Evolutionary conservation across 2,113 vertebrate species (phyloP).

Genomic region (Nannospalax galili): DNA sequence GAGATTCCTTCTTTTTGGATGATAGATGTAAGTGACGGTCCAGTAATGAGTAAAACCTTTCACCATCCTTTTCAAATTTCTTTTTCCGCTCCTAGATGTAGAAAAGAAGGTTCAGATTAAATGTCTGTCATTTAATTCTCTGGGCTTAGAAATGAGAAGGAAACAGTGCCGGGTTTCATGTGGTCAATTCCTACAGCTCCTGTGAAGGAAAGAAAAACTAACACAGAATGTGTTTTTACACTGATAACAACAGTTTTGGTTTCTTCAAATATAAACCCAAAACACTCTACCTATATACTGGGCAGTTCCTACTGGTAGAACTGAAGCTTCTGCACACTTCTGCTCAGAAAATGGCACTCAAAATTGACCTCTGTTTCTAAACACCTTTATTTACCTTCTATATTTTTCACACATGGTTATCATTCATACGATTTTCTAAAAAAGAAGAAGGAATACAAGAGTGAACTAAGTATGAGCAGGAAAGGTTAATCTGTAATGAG

Average conservation of each 20-base stretch:
- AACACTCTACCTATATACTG: neutral
- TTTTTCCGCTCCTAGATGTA: constrained; percentile 93
- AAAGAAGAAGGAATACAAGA: neutral
- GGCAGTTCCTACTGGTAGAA: neutral
- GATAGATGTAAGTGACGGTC: constrained; percentile 96
- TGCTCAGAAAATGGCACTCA: neutral
- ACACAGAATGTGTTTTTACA: neutral
- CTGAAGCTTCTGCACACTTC: neutral
- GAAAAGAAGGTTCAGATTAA: constrained; percentile 68
- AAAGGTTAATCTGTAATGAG: constrained; percentile 17
- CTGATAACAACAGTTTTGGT: neutral
- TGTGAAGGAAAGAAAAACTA: neutral
- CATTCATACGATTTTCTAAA: constrained; percentile 6
- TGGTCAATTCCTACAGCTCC: neutral
- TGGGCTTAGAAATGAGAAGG: constrained; percentile 3
- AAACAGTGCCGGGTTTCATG: neutral
- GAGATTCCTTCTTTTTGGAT: constrained; percentile 97
- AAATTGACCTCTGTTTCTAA: neutral
- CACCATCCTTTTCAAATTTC: constrained; percentile 98
- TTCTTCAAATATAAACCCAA: constrained; percentile 34
- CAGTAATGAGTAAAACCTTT: constrained; percentile 96
- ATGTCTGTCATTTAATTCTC: constrained; percentile 16
- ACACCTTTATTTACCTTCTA: neutral
- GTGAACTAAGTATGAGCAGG: neutral
- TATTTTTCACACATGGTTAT: neutral